Percentiles rank a stretch among this genome's conserved stretches.
Evolutionary conservation across 2,797 vertebrate species (phyloP).

Genomic region (Harpagifer antarcticus): DNA sequence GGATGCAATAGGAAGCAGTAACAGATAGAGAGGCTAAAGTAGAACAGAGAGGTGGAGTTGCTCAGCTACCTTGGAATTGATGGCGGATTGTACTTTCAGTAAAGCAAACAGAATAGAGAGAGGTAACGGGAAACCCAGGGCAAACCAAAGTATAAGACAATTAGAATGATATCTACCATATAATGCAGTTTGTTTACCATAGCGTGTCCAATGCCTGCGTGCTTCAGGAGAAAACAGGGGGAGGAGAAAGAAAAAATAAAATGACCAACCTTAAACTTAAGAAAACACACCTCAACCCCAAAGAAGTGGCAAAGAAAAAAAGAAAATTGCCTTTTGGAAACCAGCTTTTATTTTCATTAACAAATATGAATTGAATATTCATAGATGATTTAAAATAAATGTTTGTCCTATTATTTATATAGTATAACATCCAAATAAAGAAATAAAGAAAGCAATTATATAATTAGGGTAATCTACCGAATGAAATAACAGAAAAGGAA

Average conservation of each 20-base stretch:
- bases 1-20: slow-evolving; percentile 73
- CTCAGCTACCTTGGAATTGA: slow-evolving; percentile 87
- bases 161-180: slow-evolving; percentile 99
- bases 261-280: slow-evolving; percentile 90
- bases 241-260: slow-evolving; percentile 84
- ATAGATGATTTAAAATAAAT: slow-evolving; percentile 46
- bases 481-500: slow-evolving; percentile 61
- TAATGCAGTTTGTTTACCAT: slow-evolving; percentile 99
- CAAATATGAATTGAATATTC: slow-evolving; percentile 32
- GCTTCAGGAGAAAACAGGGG: slow-evolving; percentile 90
- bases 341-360: slow-evolving; percentile 53
- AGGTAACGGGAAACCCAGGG: slow-evolving; percentile 92
- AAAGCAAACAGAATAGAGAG: slow-evolving; percentile 89
- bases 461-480: slow-evolving; percentile 71
- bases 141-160: slow-evolving; percentile 97
- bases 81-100: slow-evolving; percentile 84
- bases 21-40: slow-evolving; percentile 67
- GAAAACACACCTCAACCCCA: slow-evolving; percentile 79
- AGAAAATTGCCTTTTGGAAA: slow-evolving; percentile 52
- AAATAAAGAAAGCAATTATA: slow-evolving; percentile 79
- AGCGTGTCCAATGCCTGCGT: slow-evolving; percentile 99
- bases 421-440: slow-evolving; percentile 81
- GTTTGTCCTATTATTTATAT: slow-evolving; percentile 11
- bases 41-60: slow-evolving; percentile 78
- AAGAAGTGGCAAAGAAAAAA: slow-evolving; percentile 63